Base-by-base conservation (phyloP, 1,140 invertebrate species). In the Drosophila busckii region DNA sequence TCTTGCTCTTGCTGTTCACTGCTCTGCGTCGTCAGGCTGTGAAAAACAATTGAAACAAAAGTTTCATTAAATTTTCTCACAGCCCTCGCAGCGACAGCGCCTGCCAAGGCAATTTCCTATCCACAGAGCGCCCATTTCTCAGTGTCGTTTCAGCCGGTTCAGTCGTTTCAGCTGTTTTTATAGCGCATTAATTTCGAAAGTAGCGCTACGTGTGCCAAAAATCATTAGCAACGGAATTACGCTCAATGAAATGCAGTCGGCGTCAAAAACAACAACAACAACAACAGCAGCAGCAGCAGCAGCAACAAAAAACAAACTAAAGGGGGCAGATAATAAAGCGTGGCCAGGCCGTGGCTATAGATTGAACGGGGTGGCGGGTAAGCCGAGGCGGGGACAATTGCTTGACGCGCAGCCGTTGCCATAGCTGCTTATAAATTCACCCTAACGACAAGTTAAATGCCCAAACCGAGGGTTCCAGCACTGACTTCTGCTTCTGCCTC, bases 161-260 rank as follows among this genome's bases (percentile, higher is more conserved):
- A 2, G 17, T 34, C 42, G 17, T 29, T 29, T 28, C 50, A 58
- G 48, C 61, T 46, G 17, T 31, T 60, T 80, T 78, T 78, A 78
- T 78, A 78, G 73, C 75, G 69, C 75, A 80, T 80, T 80, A 75
- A 80, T 82, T 82, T 75, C 75, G 68, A 71, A 80, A 80, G 73
- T 82, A 76, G 59, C 71, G 59, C 67, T 84, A 84, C 78, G 69
- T 84, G 80, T 84, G 80, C 80, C 80, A 84, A 84, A 84, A 84
- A 84, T 84, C 80, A 84, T 84, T 84, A 84, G 80, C 80, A 80
- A 80, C 80, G 61, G 80, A 80, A 84, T 84, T 84, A 84, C 80
- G 80, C 80, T 75, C 80, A 84, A 80, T 84, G 80, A 84, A 84
- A 84, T 84, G 69, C 75, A 82, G 76, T 75, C 65, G 48, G 54